Base-by-base conservation (phyloP, 1,140 invertebrate genomes). In the Zaprionus taronus region DNA sequence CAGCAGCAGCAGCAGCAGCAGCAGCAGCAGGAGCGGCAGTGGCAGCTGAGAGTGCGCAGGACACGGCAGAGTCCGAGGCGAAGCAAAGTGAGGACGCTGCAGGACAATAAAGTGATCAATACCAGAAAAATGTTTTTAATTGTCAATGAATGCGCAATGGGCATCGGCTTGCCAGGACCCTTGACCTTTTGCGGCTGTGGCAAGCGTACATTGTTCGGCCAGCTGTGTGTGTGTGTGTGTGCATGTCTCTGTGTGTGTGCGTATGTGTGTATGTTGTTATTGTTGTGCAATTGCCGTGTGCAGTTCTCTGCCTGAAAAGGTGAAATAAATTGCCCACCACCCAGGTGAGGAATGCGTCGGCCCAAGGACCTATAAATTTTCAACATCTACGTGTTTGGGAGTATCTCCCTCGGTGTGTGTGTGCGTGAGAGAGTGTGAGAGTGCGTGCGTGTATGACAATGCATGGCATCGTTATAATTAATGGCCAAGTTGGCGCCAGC, bases 91-190 rank as follows among this genome's bases (percentile, higher is more conserved):
- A 17, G 41, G 72, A 47, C 77, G 72, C 24, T 62, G 38, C 53
- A 62, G 38, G 65, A 90, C 85, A 89, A 89, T 90, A 76, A 90
- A 84, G 85, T 87, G 83, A 87, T 87, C 83, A 85, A 84, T 70
- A 78, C 24, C 56, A 72, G 69, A 44, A 66, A 55, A 67, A 60
- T 64, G 61, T 72, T 77, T 81, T 89, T 89, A 89, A 89, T 89
- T 89, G 84, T 89, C 81, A 89, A 89, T 89, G 85, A 89, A 90
- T 81, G 72, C 76, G 41, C 31, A 49, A 31, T 17, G 20, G 55
- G 49, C 28, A 47, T 11, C 15, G 15, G 24, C 28, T 14, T 53
- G n/a, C 7, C 47, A 15, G 38, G 22, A 74, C 66, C 67, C 82
- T 85, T 84, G 82, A 82, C 82, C 82, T 86, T 76, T 86, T 86